A percentile compares a stretch with the other conserved stretches of the same genome.
phyloP scores from a whole-genome alignment of 2,113 vertebrate species.

The Asarcornis scutulata region DNA sequence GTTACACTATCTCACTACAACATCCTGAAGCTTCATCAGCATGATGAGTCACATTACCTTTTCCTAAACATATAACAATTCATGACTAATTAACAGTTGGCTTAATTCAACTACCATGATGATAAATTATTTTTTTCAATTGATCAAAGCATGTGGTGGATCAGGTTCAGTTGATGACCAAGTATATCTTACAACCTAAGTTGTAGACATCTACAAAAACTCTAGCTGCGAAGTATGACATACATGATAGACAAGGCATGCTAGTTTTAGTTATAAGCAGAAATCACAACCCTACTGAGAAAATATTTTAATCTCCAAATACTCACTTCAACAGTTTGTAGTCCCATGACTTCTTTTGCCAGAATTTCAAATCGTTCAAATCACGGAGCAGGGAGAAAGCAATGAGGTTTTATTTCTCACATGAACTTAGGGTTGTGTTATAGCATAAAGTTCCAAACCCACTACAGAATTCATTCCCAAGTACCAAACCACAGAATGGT shows the following conservation, averaged over 20 bases:
- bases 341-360: background rate
- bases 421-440: background rate
- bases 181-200: background rate
- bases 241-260: fast-evolving
- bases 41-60: background rate
- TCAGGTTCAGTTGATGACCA: background rate
- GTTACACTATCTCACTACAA: background rate
- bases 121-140: background rate
- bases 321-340: background rate
- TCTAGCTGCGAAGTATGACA: no score
- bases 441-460: background rate
- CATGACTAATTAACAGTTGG: background rate
- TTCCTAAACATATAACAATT: background rate
- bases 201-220: background rate
- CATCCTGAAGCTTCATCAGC: background rate
- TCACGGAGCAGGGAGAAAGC: background rate
- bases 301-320: background rate
- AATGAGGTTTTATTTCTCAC: background rate
- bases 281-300: background rate
- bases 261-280: background rate
- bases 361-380: background rate
- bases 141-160: background rate
- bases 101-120: background rate
- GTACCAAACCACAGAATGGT: background rate
- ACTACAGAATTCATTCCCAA: background rate